Evolutionary conservation across 2,797 vertebrate genomes (phyloP), one percentile per base, ranked within the genome.

Genomic region (Streptopelia turtur): DNA sequence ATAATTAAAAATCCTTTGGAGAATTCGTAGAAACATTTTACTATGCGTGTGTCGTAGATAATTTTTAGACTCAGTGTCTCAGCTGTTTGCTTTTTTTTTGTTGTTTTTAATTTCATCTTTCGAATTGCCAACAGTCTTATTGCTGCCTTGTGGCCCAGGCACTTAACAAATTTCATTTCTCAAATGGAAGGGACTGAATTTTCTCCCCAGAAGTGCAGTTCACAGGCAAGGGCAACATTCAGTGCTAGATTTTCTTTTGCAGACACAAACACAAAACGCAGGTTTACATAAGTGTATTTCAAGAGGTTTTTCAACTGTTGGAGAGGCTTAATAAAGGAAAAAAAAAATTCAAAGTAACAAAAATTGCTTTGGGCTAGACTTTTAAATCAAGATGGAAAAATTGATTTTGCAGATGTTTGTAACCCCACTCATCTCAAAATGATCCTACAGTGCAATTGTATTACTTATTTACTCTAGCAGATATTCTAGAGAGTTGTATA

Each of bases 1-100:
- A 96, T 97, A 97, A 97, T 97, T 96, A 96, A 97, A 97, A 96
- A 96, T 97, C 94, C 96, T 97, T 97, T 87, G 91, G 96, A 97
- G 97, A 87, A 85, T 96, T 96, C 91, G 91, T 81, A 60, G 76
- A 92, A 95, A 83, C 83, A 82, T 81, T 96, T 95, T 83, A 53
- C 90, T 93, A 47, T 83, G 89, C 77, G 30, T 71, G 86, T 69
- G 87, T 85, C 3, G 28, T 45, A 79, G 97, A 93, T 91, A 94
- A 96, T 97, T 96, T 96, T 95, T 96, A 95, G 92, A n/a, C 86
- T 92, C 61, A 0, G 18, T 66, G 95, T 93, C 96, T 97, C 95
- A 93, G 93, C 90, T 96, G 93, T 97, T 97, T 97, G 90, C 84
- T 89, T 95, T 96, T 89, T 72, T 79, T 69, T 63, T 30, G 45